Base-by-base conservation (phyloP, 2,888 invertebrate species). In the Orthosia gothica region DNA sequence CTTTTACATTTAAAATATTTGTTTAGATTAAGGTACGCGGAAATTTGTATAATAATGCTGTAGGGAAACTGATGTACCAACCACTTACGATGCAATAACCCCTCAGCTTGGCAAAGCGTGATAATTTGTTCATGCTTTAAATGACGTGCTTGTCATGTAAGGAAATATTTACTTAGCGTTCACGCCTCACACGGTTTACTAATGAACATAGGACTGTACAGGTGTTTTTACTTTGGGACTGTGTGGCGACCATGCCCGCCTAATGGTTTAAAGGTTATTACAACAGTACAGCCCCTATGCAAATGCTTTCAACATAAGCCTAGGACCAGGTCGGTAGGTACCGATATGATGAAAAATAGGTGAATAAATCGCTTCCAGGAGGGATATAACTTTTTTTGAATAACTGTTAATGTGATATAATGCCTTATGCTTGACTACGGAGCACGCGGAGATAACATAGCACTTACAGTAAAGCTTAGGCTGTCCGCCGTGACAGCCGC, bases 401-500 rank as follows among this genome's bases (percentile, higher is more conserved):
- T 94, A 95, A 95, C 92, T 94, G 91, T 91, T 93, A 93, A 87
- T 95, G 94, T 96, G 93, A 95, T 90, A 94, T 93, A 96, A 96
- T 96, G 96, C 95, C 95, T 96, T 89, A 88, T 94, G 96, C 96
- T 96, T 96, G 89, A 93, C 92, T 93, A 88, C 92, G 96, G 96
- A 96, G 95, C 96, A 94, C 96, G 96, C 96, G 96, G 95, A 96
- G 95, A 96, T 96, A 96, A 96, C 96, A 92, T 93, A 94, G 95
- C 96, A 96, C 96, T 96, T 96, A 96, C 96, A 96, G 96, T 96
- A 95, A 87, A 95, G 96, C 96, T 96, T 96, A 92, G 95, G 93
- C 93, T 95, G 95, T 95, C 91, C 89, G 84, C 90, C 93, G 91
- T 88, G 92, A 91, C 93, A 95, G 94, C 92, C 92, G 96, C 96